Conservation (phyloP, 1,140 invertebrate genomes). For the Lordiphosa collinella region DNA sequence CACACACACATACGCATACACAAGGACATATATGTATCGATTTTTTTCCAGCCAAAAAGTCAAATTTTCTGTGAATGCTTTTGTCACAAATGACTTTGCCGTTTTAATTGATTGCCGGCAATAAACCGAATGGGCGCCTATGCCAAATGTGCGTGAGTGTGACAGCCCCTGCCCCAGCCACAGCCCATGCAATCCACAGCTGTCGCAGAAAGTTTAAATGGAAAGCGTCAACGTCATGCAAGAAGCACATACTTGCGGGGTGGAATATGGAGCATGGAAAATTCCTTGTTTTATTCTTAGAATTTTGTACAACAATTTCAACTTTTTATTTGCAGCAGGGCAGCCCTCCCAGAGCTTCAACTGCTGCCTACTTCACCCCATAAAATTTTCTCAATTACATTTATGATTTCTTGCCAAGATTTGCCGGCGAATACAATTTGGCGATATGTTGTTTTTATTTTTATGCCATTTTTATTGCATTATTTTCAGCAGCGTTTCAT, state of each 20-base stretch:
- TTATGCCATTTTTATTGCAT: constrained; percentile 74
- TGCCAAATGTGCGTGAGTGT: constrained; percentile 10
- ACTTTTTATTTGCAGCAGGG: constrained; percentile 60
- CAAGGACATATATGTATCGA: constrained; percentile 29
- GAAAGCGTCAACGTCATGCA: constrained; percentile 62
- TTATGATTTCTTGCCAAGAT: constrained; percentile 74
- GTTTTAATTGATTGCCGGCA: constrained; percentile 74
- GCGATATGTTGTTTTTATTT: constrained; percentile 48
- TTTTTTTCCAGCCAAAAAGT: constrained; percentile 52
- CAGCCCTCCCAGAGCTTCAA: not conserved
- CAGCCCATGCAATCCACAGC: constrained; percentile 21
- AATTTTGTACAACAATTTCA: constrained; percentile 69
- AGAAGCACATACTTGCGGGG: no score
- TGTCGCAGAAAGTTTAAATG: constrained; percentile 66
- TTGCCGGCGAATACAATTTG: constrained; percentile 30
- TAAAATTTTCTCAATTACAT: constrained; percentile 74
- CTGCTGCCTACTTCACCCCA: constrained; percentile 13
- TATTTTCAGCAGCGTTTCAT: constrained; percentile 62
- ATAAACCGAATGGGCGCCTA: constrained; percentile 71
- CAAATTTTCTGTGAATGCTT: constrained; percentile 71
- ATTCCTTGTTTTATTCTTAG: constrained; percentile 62
- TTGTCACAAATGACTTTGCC: constrained; percentile 73
- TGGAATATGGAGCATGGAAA: constrained; percentile 16
- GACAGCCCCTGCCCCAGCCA: not conserved
- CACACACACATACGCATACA: constrained; percentile 16